phyloP scores from a whole-genome alignment of 2,888 invertebrate species.

The Himalopsyche anomala region DNA sequence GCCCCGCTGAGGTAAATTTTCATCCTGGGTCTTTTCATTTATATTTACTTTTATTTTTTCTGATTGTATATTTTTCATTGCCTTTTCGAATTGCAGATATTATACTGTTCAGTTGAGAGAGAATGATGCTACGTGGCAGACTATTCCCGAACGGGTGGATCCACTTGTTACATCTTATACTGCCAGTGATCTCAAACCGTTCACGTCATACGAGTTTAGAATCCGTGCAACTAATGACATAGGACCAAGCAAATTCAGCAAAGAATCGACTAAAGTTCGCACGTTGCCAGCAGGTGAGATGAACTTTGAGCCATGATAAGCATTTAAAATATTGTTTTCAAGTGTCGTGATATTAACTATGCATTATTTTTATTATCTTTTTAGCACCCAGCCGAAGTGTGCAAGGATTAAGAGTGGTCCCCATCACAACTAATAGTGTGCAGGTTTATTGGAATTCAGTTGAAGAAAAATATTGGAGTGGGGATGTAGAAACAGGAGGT shows the following conservation, averaged over 20 bases:
- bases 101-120: constrained; percentile 95
- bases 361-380: constrained; percentile 43
- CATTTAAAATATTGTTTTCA: neutral
- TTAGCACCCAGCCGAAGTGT: constrained; percentile 91
- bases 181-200: constrained; percentile 89
- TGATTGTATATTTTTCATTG: constrained; percentile 8
- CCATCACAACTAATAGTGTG: constrained; percentile 96
- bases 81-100: constrained; percentile 77
- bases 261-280: constrained; percentile 89
- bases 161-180: constrained; percentile 92
- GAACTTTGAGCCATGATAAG: constrained; percentile 11
- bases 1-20: constrained; percentile 85
- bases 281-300: constrained; percentile 88
- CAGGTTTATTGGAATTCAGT: constrained; percentile 93
- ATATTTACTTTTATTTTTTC: constrained; percentile 18
- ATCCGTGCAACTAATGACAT: constrained; percentile 98
- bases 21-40: constrained; percentile 28
- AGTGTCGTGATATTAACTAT: neutral
- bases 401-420: constrained; percentile 88
- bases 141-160: constrained; percentile 90
- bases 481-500: constrained; percentile 90
- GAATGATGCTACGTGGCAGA: constrained; percentile 90
- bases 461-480: constrained; percentile 89
- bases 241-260: constrained; percentile 94
- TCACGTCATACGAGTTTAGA: constrained; percentile 92